A percentile compares a stretch with the other conserved stretches of the same genome.
phyloP scores from a whole-genome alignment of 2,888 invertebrate genomes.

The Diarsia rubi region DNA sequence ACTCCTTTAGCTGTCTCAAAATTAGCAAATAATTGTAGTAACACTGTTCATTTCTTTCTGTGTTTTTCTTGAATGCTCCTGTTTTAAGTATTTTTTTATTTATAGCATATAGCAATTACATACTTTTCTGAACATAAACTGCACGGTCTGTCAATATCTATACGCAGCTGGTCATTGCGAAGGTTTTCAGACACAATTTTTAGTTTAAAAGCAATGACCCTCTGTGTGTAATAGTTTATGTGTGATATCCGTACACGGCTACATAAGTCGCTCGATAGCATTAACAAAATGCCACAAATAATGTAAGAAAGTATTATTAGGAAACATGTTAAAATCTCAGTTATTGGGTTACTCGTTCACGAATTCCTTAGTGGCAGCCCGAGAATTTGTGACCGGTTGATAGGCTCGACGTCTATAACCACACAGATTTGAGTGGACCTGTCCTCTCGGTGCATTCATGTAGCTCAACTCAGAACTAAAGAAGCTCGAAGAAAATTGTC shows the following conservation, averaged over 20 bases:
- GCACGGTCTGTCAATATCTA: slow-evolving; percentile 26
- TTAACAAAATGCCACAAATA: background rate
- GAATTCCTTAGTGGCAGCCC: too few species aligned
- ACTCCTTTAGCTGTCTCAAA: background rate
- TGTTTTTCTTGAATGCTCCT: slow-evolving; percentile 9
- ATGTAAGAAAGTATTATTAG: background rate
- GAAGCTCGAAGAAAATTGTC: background rate
- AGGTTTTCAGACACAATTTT: background rate
- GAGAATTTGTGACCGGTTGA: too few species aligned
- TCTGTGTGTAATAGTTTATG: slow-evolving; percentile 15
- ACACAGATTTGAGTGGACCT: too few species aligned
- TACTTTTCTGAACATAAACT: slow-evolving; percentile 9
- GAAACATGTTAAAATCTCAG: background rate
- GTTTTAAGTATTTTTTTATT: background rate
- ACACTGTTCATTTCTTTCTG: background rate
- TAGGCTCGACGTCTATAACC: too few species aligned
- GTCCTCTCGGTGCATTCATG: too few species aligned
- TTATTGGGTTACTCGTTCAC: too few species aligned
- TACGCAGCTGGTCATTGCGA: background rate
- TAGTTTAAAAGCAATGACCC: background rate
- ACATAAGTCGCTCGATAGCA: slow-evolving; percentile 21
- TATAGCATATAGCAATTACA: background rate
- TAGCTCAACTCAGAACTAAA: too few species aligned
- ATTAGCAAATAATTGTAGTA: slow-evolving; percentile 16
- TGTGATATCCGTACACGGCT: slow-evolving; percentile 35